Evolutionary conservation across 2,888 invertebrate genomes (phyloP).

Genomic region (Amblyteles armatorius): DNA sequence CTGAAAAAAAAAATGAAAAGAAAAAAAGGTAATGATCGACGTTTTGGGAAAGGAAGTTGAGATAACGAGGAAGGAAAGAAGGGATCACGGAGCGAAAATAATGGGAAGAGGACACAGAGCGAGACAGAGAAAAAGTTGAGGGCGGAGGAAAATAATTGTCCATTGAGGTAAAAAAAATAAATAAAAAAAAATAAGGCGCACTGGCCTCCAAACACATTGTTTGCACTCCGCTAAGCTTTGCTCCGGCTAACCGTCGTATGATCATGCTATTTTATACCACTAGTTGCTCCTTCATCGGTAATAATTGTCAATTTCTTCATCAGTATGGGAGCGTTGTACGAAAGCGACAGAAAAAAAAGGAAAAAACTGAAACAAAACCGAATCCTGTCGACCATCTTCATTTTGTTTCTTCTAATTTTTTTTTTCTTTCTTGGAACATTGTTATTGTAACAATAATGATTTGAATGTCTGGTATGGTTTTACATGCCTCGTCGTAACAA

Average conservation of each 20-base stretch:
- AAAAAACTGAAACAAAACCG: constrained; percentile 59
- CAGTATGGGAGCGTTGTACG: constrained; percentile 62
- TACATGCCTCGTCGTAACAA: constrained; percentile 76
- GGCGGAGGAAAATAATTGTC: constrained; percentile 58
- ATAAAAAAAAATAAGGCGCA: constrained; percentile 81
- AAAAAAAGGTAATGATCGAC: constrained; percentile 59
- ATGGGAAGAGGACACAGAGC: constrained; percentile 61
- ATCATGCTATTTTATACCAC: constrained; percentile 76
- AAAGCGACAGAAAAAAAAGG: constrained; percentile 54
- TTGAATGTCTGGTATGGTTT: constrained; percentile 76
- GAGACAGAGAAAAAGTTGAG: constrained; percentile 58
- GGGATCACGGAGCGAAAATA: constrained; percentile 69
- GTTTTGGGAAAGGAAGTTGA: constrained; percentile 2
- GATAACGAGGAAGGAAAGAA: constrained; percentile 18
- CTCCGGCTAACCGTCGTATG: constrained; percentile 79
- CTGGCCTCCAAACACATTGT: constrained; percentile 96
- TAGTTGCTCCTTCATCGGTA: constrained; percentile 73
- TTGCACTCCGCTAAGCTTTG: constrained; percentile 89
- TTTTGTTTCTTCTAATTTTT: constrained; percentile 61
- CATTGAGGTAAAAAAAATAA: constrained; percentile 56
- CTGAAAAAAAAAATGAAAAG: neutral
- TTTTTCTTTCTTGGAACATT: constrained; percentile 63
- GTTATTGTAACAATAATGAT: constrained; percentile 69
- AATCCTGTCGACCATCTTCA: constrained; percentile 65
- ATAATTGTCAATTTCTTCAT: constrained; percentile 72